Evolutionary conservation across 1,140 invertebrate genomes (phyloP).

Genomic region (Lucilia cuprina): DNA sequence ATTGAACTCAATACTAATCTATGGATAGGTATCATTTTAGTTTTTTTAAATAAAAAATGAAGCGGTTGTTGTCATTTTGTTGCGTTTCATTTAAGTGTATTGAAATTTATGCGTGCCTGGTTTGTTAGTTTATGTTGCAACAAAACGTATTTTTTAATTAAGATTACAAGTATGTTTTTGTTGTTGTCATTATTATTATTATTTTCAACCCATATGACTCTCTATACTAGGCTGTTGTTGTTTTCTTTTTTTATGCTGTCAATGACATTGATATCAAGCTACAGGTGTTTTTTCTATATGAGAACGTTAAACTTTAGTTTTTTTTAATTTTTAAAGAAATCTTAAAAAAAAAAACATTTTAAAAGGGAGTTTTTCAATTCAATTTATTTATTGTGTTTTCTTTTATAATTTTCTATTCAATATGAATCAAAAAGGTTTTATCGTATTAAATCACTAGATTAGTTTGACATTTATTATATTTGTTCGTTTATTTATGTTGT

Average conservation of each 20-base stretch:
- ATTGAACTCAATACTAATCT: constrained; percentile 1
- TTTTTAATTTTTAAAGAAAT: neutral
- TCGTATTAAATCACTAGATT: constrained; percentile 28
- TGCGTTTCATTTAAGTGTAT: neutral
- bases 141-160: constrained; percentile 34
- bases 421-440: neutral
- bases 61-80: constrained; percentile 19
- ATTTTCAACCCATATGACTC: neutral
- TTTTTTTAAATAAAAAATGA: neutral
- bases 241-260: neutral
- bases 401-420: neutral
- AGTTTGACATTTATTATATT: constrained; percentile 15
- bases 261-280: neutral
- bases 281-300: constrained; percentile 19
- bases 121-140: constrained; percentile 27
- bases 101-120: constrained; percentile 9
- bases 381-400: neutral
- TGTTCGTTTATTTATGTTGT: neutral
- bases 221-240: neutral
- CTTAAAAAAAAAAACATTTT: neutral
- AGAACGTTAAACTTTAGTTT: neutral
- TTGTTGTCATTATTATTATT: neutral
- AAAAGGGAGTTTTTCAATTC: neutral
- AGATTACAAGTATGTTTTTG: constrained; percentile 23
- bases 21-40: constrained; percentile 7